Base-by-base conservation (phyloP, 2,113 vertebrate species). In the Polyodon spathula region DNA sequence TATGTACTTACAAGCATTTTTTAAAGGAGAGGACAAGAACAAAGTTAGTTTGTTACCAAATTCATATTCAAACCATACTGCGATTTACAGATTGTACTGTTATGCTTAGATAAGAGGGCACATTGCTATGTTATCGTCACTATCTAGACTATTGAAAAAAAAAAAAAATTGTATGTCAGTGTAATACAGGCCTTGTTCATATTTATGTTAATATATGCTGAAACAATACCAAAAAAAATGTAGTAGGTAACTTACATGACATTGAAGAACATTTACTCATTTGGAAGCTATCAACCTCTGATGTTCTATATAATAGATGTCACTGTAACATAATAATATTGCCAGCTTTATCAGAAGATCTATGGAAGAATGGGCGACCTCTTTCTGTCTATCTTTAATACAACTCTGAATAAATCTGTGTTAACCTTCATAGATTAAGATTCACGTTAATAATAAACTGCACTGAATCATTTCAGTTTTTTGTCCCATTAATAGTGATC, bases 251-350 rank as follows among this genome's bases (percentile, higher is more conserved):
- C 48, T 10, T 14, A n/a, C 12, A n/a, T 50, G 48, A 50, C 48
- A 50, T 50, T 50, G 48, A 50, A n/a, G 15, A 50, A 50, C 48
- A 50, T 50, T 50, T 50, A 50, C 48, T 50, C 48, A 50, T 50
- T 50, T 50, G 12, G 48, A 50, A 50, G 48, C 48, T 50, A 50
- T 50, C 48, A 50, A 50, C 48, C 48, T 50, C 9, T 50, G 48
- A 50, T 50, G 48, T 50, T 50, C 48, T 12, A 6, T 50, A 50
- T 50, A 50, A 50, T 50, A 50, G 48, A 50, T 50, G 15, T 50
- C 6, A 14, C 12, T 50, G 48, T 50, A 50, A 50, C 48, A 50
- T 50, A 50, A 50, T 50, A 50, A 50, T 50, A 50, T 50, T 50
- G 48, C 48, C 12, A 50, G 15, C 9, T n/a, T n/a, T 50, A 50